Evolutionary conservation across 2,888 invertebrate species (phyloP).

Genomic region (Polyommatus icarus): DNA sequence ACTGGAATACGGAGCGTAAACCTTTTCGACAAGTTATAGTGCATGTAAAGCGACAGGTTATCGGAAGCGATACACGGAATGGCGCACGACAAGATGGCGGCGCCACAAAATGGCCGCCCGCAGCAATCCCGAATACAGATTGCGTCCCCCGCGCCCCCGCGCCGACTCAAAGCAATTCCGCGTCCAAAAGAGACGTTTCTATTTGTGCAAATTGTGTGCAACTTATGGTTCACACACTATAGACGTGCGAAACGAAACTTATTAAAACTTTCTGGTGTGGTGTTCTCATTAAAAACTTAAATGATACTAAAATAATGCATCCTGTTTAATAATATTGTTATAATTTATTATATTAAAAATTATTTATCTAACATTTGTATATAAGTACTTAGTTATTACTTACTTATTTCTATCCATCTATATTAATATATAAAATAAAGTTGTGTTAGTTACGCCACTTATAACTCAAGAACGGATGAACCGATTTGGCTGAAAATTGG

Average conservation of each 20-base stretch:
- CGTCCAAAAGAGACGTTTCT: constrained; percentile 35
- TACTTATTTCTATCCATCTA: too few species aligned
- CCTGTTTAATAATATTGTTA: too few species aligned
- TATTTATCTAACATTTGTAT: too few species aligned
- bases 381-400: too few species aligned
- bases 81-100: constrained; percentile 26
- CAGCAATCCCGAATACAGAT: constrained; percentile 31
- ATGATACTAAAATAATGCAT: too few species aligned
- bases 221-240: constrained; percentile 22
- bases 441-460: too few species aligned
- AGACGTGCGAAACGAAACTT: not conserved
- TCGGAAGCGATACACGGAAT: constrained; percentile 29
- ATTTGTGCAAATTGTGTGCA: constrained; percentile 34
- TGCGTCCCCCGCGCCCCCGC: constrained; percentile 26
- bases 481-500: too few species aligned
- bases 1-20: constrained; percentile 15
- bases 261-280: not conserved
- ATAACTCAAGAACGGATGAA: too few species aligned
- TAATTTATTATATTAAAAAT: too few species aligned
- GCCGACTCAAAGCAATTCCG: constrained; percentile 34
- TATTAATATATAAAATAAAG: too few species aligned
- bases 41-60: constrained; percentile 31
- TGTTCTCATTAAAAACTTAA: too few species aligned
- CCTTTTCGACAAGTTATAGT: constrained; percentile 26
- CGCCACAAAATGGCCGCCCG: constrained; percentile 30